Base-by-base conservation (phyloP, 1,140 invertebrate species). In the Drosophila quadrilineata region DNA sequence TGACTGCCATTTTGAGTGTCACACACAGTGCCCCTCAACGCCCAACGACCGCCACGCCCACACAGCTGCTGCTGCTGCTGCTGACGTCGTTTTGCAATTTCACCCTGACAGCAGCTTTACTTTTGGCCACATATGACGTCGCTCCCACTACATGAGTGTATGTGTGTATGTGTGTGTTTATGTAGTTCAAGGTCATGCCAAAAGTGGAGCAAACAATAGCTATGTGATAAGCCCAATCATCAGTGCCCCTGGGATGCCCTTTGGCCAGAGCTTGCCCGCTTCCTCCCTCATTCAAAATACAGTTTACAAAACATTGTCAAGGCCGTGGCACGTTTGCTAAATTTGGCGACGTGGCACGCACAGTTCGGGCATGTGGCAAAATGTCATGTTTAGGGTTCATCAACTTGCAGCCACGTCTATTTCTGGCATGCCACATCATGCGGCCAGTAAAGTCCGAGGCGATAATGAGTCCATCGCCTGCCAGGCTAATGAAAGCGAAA, bases 341-440 rank as follows among this genome's bases (percentile, higher is more conserved):
- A 16, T 38, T 46, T 16, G 22, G 17, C n/a, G n/a, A n/a, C n/a
- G n/a, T n/a, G n/a, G n/a, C n/a, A n/a, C n/a, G n/a, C n/a, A n/a
- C n/a, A n/a, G n/a, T n/a, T n/a, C n/a, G n/a, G 50, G 36, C 50
- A 26, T 53, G 60, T 26, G 52, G 43, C 24, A 64, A 53, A 71
- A 67, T 76, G 63, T 62, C 67, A 63, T n/a, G n/a, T 76, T 76
- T 63, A 76, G 67, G 68, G 73, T 53, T 72, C 73, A 65, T 60
- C 28, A 33, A 38, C 50, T 29, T 10, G 16, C 24, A 3, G 24
- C 16, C n/a, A n/a, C n/a, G n/a, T n/a, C n/a, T 53, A 53, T 41
- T 41, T 53, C 29, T 14, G 29, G 36, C 19, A 12, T 14, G 6
- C 16, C 9, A 10, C 17, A 40, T 9, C 19, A 6, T 9, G 8